Base-by-base conservation (phyloP, 2,888 invertebrate species). In the Autographa pulchrina region DNA sequence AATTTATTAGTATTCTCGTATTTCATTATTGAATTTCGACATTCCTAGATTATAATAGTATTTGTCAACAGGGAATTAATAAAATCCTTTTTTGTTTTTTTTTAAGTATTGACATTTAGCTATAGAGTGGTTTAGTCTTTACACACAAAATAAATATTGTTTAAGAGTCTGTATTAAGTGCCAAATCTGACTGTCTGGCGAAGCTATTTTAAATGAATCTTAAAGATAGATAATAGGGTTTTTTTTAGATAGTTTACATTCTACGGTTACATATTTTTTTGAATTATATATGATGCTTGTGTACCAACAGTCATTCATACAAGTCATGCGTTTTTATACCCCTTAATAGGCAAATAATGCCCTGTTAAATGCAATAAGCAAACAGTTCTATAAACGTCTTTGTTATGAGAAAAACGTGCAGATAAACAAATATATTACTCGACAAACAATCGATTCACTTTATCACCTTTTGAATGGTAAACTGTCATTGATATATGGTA, bases 341-440 rank as follows among this genome's bases (percentile, higher is more conserved):
- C 54, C 25, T 4, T 56, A 56, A 56, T 25, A 20, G 8, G 20
- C 25, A 13, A 25, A 13, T 56, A 56, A 56, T 56, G 54, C 13
- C 13, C n/a, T 25, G 25, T 25, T 56, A 25, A 54, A 54, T 54
- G 20, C 20, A 20, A 56, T 9, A 56, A 20, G 54, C 25, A 56
- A 56, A 25, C 14, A 56, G 4, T 20, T 25, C 25, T 56, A 56
- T 11, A 56, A 56, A 20, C 11, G 11, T 11, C 54, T 48, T 48
- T 48, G 48, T 48, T 48, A 48, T n/a, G 43, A 43, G 43, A 48
- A 48, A 48, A 56, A 20, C 54, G 54, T 25, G 54, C 54, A 13
- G 54, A 8, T 56, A 56, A 56, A 56, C 54, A 20, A 20, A 56
- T 25, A 56, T 25, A 20, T 56, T 56, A 56, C 54, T 25, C 5